Evolutionary conservation across 2,113 vertebrate genomes (phyloP).

Genomic region (Nothocercus julius): DNA sequence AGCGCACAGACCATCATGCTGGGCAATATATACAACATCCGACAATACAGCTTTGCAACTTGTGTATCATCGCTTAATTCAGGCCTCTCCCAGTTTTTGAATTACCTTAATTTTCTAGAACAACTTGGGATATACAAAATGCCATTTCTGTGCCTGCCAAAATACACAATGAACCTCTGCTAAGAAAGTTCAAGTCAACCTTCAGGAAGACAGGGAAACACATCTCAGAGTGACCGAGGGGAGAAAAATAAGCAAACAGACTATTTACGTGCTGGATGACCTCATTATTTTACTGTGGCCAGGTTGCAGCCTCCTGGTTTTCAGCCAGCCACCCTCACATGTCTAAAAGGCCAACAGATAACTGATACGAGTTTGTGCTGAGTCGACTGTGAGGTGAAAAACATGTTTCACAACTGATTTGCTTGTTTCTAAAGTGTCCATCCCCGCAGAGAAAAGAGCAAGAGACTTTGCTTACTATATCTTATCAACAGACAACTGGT

Average conservation of each 20-base stretch:
- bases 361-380: background rate
- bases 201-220: background rate
- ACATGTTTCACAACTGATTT: background rate
- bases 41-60: background rate
- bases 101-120: slow-evolving; percentile 4
- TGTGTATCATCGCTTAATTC: background rate
- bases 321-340: background rate
- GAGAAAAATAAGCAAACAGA: background rate
- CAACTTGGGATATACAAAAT: background rate
- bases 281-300: slow-evolving; percentile 6
- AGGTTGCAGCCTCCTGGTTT: slow-evolving; percentile 9
- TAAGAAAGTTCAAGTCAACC: background rate
- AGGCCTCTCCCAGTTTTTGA: background rate
- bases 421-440: background rate
- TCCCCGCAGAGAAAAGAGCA: background rate
- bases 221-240: background rate
- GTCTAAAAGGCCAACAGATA: background rate
- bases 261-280: background rate
- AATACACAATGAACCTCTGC: background rate
- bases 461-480: background rate
- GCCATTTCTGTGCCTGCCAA: background rate
- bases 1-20: background rate
- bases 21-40: background rate
- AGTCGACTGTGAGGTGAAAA: background rate
- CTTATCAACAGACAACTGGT: background rate